Evolutionary conservation across 2,113 vertebrate species (phyloP).

Genomic region (Malaclemys terrapin): DNA sequence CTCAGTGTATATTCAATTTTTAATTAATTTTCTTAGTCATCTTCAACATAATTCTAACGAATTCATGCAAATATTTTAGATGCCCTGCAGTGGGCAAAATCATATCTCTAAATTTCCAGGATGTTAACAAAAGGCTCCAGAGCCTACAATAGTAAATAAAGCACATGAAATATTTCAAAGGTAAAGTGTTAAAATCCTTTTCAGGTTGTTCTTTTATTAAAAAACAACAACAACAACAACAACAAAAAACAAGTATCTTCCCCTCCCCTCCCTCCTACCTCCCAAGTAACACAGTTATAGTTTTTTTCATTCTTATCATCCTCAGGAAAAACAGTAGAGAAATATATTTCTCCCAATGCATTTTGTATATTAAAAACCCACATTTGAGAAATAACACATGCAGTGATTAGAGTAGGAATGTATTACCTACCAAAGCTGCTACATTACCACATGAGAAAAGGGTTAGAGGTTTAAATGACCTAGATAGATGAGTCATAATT

Average conservation of each 20-base stretch:
- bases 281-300: background rate
- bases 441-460: background rate
- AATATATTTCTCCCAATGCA: background rate
- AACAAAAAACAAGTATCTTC: background rate
- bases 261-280: no score
- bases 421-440: background rate
- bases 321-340: slow-evolving; percentile 1
- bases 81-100: accelerated
- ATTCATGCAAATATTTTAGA: background rate
- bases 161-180: background rate
- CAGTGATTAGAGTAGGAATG: background rate
- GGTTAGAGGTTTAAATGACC: background rate
- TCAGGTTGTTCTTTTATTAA: background rate
- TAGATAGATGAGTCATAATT: background rate
- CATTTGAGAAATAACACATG: background rate
- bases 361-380: background rate
- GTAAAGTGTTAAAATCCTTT: background rate
- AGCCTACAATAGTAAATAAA: background rate
- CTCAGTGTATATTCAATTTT: slow-evolving; percentile 51
- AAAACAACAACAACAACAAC: background rate
- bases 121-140: background rate
- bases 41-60: slow-evolving; percentile 11
- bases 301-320: background rate
- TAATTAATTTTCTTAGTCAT: slow-evolving; percentile 62
- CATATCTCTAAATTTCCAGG: background rate